Evolutionary conservation across 2,888 invertebrate species (phyloP), one percentile per base, ranked within the genome.

Genomic region (Leucoma salicis): DNA sequence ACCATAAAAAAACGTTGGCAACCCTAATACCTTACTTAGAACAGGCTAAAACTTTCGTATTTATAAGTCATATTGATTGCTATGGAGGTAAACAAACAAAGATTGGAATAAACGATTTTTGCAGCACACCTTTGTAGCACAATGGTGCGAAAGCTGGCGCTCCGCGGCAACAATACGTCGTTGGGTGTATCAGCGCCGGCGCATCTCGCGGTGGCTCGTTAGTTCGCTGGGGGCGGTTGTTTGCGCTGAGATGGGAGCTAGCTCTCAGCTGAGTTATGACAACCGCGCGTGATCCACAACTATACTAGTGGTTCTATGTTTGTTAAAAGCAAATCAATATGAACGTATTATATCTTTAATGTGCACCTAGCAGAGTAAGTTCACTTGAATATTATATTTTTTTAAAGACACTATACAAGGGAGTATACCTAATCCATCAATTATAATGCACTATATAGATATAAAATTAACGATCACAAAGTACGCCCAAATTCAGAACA

Each of bases 111-210:
- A 62, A 66, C 74, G 87, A 87, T 87, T 79, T 78, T 77, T 72
- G 69, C 65, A 70, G 76, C 71, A 74, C 83, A 82, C 80, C 81
- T 78, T 41, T 44, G 52, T 52, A 58, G 70, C 70, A 88, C 89
- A 89, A 89, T 89, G 89, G 89, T 76, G 89, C 84, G 89, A 89
- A 89, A 87, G 84, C 81, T 88, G 78, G 84, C 89, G 78, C 87
- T 82, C 76, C 68, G 66, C 66, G 70, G 77, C 77, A 84, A 88
- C 88, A 87, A 88, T 87, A 79, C 80, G 64, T 81, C 81, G 82
- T 82, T 81, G 74, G 46, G 55, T 63, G 64, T 84, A 88, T 87
- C 89, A 61, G 77, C 75, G 78, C 75, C 42, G 45, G 78, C 79
- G 79, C 81, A 88, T 88, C 88, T 74, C 73, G 69, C 85, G 74